Base-by-base conservation (phyloP, 2,888 invertebrate species). In the Aphodius granarius region DNA sequence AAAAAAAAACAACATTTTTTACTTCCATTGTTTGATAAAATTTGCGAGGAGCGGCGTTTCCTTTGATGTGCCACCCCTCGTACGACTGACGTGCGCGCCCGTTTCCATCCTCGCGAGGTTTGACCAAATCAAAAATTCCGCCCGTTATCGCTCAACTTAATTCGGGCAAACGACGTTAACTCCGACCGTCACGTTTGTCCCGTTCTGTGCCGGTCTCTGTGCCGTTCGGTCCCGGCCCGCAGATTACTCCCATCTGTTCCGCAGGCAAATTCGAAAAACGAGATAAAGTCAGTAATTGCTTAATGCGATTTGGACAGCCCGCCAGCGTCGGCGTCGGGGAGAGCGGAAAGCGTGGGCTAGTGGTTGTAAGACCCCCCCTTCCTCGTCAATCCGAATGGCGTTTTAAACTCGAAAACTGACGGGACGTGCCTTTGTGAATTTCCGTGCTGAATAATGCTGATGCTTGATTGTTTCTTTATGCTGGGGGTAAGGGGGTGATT, bases 261-360 rank as follows among this genome's bases (percentile, higher is more conserved):
- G 20, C 68, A 68, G 68, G 68, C 68, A 68, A 68, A 68, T 68
- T 68, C 68, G 68, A 68, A 68, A 20, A 68, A 68, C 68, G 21
- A 68, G 68, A 68, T 68, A 68, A 68, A 68, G 68, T 20, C 43
- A 20, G 22, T 68, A 68, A 68, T 68, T 68, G 68, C 21, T 68
- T 68, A 68, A 68, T 68, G 68, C 20, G 68, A 68, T 68, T 68
- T 22, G 22, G 68, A 20, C 22, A n/a, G 20, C 22, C 21, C 21
- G 68, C 21, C 20, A 68, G 20, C 65, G 65, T 65, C 16, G 65
- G 19, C n/a, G n/a, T n/a, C n/a, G 43, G 43, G 43, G 13, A 13
- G 43, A 13, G 43, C 13, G 43, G 43, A 43, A 3, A 43, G 43
- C 43, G 43, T 9, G 43, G 43, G 43, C 9, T 43, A 13, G 43